phyloP scores from a whole-genome alignment of 2,797 vertebrate genomes.

The Gallinago nigripennis region DNA sequence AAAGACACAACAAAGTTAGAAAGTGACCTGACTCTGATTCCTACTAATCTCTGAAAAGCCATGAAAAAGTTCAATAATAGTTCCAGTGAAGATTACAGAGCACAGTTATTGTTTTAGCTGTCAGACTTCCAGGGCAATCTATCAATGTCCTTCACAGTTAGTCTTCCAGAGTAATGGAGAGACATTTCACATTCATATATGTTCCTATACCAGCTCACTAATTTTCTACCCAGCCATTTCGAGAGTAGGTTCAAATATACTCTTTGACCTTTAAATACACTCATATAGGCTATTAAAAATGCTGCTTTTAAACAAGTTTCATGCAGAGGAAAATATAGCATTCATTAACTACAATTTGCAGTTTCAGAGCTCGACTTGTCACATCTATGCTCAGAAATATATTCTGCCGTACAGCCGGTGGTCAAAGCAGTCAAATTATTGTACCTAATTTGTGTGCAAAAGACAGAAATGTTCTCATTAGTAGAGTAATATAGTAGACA shows the following conservation, averaged over 20 bases:
- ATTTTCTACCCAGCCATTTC: neutral
- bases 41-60: neutral
- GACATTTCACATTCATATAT: neutral
- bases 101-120: neutral
- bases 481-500: neutral
- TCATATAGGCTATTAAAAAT: neutral
- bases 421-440: neutral
- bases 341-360: neutral
- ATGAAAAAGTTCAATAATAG: neutral
- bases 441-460: neutral
- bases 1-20: neutral
- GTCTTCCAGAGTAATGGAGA: neutral
- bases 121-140: neutral
- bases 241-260: neutral
- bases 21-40: fast-evolving
- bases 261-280: neutral
- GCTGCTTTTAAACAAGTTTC: neutral
- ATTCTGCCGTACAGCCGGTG: fast-evolving
- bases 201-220: neutral
- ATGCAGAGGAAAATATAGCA: neutral
- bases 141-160: neutral
- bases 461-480: neutral
- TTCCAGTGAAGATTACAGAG: neutral
- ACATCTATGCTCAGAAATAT: neutral
- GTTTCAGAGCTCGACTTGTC: neutral